phyloP scores from a whole-genome alignment of 1,140 invertebrate species.

The Drosophila fuyamai region DNA sequence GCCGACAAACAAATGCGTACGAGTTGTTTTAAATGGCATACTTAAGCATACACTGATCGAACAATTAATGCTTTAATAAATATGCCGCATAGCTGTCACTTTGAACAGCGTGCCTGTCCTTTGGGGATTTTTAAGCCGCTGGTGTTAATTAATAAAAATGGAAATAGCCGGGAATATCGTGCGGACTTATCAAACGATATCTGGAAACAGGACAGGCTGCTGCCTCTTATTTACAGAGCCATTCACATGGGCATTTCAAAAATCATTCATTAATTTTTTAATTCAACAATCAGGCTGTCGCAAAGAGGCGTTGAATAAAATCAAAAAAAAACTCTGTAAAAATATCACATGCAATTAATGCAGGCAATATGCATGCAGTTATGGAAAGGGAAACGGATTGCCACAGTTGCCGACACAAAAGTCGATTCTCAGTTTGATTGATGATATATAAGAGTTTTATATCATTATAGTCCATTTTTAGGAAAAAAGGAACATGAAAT shows the following conservation, averaged over 20 bases:
- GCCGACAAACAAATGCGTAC: background rate
- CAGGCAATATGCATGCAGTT: constrained; percentile 20
- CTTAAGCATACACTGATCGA: background rate
- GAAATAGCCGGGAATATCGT: constrained; percentile 24
- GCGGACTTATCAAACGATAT: constrained; percentile 19
- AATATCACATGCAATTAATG: constrained; percentile 26
- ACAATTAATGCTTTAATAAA: constrained; percentile 12
- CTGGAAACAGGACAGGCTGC: constrained; percentile 11
- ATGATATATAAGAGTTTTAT: no score
- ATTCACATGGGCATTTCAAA: constrained; percentile 40
- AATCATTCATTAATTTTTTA: constrained; percentile 51
- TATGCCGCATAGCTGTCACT: constrained; percentile 1
- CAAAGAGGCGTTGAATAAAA: constrained; percentile 4
- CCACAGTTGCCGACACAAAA: background rate
- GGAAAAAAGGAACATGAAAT: no score
- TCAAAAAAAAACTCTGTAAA: constrained; percentile 12
- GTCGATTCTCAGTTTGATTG: no score
- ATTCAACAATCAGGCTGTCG: constrained; percentile 41
- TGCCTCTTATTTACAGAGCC: constrained; percentile 30
- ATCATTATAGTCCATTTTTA: no score
- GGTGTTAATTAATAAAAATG: constrained; percentile 43
- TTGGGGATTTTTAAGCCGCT: constrained; percentile 10
- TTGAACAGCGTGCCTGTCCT: background rate
- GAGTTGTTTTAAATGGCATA: constrained; percentile 26
- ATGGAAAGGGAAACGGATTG: background rate